Conservation (phyloP, 2,888 invertebrate genomes). For the Scelioninae gen. 2 region DNA sequence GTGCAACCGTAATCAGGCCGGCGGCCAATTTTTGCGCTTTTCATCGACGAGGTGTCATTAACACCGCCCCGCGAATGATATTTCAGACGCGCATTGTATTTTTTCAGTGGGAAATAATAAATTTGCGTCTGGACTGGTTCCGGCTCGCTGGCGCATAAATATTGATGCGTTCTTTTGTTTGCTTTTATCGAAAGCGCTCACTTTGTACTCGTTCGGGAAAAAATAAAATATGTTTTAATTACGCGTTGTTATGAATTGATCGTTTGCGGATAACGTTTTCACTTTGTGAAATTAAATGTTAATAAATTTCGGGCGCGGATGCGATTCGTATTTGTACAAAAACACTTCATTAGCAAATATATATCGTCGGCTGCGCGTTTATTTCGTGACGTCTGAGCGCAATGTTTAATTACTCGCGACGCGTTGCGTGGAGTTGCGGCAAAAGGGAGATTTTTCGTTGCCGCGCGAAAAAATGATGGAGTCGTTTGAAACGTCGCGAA, state of each 20-base stretch:
- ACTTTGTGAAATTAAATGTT: conserved; percentile 51
- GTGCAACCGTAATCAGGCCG: conserved; percentile 41
- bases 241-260: conserved; percentile 44
- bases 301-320: conserved; percentile 38
- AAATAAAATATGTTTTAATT: conserved; percentile 56
- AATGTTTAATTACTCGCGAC: conserved; percentile 35
- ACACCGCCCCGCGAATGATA: conserved; percentile 42
- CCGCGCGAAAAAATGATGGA: too few species aligned
- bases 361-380: conserved; percentile 4
- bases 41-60: conserved; percentile 52
- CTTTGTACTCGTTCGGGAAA: conserved; percentile 27
- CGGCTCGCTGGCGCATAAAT: conserved; percentile 50
- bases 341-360: conserved; percentile 41
- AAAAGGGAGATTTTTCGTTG: too few species aligned
- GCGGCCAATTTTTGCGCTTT: conserved; percentile 43
- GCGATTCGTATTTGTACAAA: conserved; percentile 36
- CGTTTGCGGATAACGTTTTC: conserved; percentile 38
- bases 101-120: conserved; percentile 48
- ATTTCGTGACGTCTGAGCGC: conserved; percentile 16
- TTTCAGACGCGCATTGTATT: conserved; percentile 38
- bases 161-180: conserved; percentile 46
- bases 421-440: conserved; percentile 1
- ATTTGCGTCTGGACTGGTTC: conserved; percentile 51
- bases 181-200: conserved; percentile 37
- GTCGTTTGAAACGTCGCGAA: too few species aligned